A percentile compares a stretch with the other conserved stretches of the same genome.
Conservation (phyloP, 2,113 vertebrate species). For the Caranx ignobilis region DNA sequence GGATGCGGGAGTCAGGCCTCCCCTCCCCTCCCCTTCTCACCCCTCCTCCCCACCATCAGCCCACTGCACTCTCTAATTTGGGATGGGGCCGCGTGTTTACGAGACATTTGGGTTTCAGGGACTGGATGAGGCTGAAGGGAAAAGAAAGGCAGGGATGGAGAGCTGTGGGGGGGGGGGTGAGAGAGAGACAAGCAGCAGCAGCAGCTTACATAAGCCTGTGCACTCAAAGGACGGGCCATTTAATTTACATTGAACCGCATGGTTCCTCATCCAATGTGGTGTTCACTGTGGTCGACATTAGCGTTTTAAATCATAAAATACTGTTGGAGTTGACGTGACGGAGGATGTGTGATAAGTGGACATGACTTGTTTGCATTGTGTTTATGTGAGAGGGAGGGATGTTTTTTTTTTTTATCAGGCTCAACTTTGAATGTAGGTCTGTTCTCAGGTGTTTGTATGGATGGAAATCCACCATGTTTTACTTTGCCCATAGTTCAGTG, state of each 20-base stretch:
- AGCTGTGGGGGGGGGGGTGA: slow-evolving; percentile 6
- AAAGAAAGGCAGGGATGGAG: slow-evolving; percentile 68
- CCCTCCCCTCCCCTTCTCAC: not conserved
- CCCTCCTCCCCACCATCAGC: slow-evolving; percentile 19
- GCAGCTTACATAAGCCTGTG: slow-evolving; percentile 81
- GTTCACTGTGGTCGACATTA: slow-evolving; percentile 55
- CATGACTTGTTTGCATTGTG: slow-evolving; percentile 29
- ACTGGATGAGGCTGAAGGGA: slow-evolving; percentile 59
- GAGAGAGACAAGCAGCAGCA: slow-evolving; percentile 56
- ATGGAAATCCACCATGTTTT: slow-evolving; percentile 16
- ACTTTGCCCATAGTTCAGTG: not conserved
- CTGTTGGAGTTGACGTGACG: slow-evolving; percentile 38
- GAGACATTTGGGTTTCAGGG: slow-evolving; percentile 55
- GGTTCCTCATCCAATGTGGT: slow-evolving; percentile 61
- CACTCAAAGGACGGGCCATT: slow-evolving; percentile 77
- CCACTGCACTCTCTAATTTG: slow-evolving; percentile 49
- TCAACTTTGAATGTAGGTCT: slow-evolving; percentile 41
- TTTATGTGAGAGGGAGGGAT: slow-evolving; percentile 31
- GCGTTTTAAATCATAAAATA: slow-evolving; percentile 61
- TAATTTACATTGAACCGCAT: slow-evolving; percentile 75
- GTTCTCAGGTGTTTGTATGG: slow-evolving; percentile 11
- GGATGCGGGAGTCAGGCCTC: slow-evolving; percentile 64
- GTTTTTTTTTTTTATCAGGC: slow-evolving; percentile 29
- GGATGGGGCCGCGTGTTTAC: slow-evolving; percentile 58
- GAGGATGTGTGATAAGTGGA: slow-evolving; percentile 10